Base-by-base conservation (phyloP, 2,888 invertebrate species). In the Xanthorhoe designata region DNA sequence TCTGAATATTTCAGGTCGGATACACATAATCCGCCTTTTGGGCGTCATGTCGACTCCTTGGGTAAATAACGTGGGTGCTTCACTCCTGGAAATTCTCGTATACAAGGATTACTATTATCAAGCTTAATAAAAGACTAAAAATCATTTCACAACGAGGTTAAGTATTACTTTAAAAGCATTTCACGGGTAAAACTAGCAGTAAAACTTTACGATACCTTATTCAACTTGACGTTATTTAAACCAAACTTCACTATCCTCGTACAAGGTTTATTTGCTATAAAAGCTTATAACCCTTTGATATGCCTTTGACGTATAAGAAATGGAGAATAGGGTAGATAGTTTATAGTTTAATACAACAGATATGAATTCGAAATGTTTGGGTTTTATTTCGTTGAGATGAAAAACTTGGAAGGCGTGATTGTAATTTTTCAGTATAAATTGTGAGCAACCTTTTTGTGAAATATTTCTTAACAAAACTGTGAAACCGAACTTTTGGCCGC, bases 191-290 rank as follows among this genome's bases (percentile, higher is more conserved):
- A 42, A 13, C 13, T 42, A 13, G 1, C 0, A 13, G 17, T 47
- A 58, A 50, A 58, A 32, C 13, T 62, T 56, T 51, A 62, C 42
- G 50, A 45, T 45, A 15, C 56, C 2, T 8, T 47, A 47, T 57
- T 63, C 52, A n/a, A 47, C 29, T 55, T 56, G 10, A 56, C 2
- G 42, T 42, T 42, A 15, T 13, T 52, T 63, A 45, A 35, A 58
- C 47, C 32, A 51, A 45, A 57, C 15, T 57, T 63, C 47, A 56
- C 29, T 63, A 51, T 63, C 42, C 63, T 57, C 63, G 57, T 52
- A 57, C 32, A n/a, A 24, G n/a, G 10, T 63, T 57, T 63, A 63
- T 53, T 53, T 18, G 57, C 24, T 7, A 49, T 63, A 63, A 57
- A 62, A 57, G 52, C 47, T 50, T 63, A 63, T 57, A 32, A n/a